Base-by-base conservation (phyloP, 2,797 vertebrate genomes). In the Eulemur mongoz region DNA sequence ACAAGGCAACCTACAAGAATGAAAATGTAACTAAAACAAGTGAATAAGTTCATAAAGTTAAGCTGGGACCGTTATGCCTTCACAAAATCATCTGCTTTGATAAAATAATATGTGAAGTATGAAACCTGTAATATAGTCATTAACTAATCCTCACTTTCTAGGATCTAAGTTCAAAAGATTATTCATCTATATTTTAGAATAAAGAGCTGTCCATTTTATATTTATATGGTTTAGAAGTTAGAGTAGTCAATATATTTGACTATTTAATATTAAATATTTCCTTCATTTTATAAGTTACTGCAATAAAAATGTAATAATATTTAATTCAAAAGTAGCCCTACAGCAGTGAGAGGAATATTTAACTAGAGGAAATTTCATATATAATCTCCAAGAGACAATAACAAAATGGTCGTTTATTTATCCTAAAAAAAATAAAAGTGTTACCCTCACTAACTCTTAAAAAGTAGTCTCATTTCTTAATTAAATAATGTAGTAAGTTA, bases 31-130 rank as follows among this genome's bases (percentile, higher is more conserved):
- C 0, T 35, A 50, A 22, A 97, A 93, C 96, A 97, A 96, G 22
- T 81, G 69, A 83, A 57, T 97, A 95, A 97, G 32, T 96, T 86
- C 84, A 30, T 87, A 96, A 80, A 84, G 94, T 96, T 98, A 98
- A 98, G 95, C 89, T 57, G 17, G 0, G 2, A 1, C 23, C 65
- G 94, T 97, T 75, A 79, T 97, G 15, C 25, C 12, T 61, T 78
- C 10, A 83, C 40, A 82, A 97, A 97, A 97, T 81, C 82, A 40
- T 95, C 95, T 97, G 45, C 61, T 98, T 97, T 96, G 93, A 61
- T 89, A 52, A 91, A 96, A 40, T 15, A 95, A 93, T 93, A 61
- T 89, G 22, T 82, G 96, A 97, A 38, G 27, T 17, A 97, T 50
- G 95, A 98, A 97, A 96, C 78, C 95, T 84, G 15, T 95, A 94